Evolutionary conservation across 2,888 invertebrate species (phyloP), one percentile per base, ranked within the genome.

Genomic region (Caenorhabditis macrosperma): DNA sequence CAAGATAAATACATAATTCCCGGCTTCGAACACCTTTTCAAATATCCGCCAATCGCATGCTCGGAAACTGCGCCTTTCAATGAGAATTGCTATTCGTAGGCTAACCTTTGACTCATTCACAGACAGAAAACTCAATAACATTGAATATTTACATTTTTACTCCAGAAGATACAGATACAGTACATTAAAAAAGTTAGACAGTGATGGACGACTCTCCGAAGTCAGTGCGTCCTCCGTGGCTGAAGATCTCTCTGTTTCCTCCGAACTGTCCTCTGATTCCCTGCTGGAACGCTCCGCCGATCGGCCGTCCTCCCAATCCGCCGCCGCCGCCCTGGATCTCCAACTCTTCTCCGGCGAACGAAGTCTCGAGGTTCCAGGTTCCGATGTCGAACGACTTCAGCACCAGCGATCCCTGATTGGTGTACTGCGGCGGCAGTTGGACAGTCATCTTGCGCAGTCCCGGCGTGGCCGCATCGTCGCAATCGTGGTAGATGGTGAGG

Each of bases 401-500:
- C 17, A 54, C 74, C 22, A 74, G 38, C 1, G 68, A 41, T 50
- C 79, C 79, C 26, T 69, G 74, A 52, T 79, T 79, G 3, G 79
- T 79, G 67, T 79, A 79, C 30, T 75, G 68, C 20, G 74, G 68
- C 41, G 79, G 79, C 10, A 79, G 61, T 52, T 79, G 74, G 33
- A 79, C 79, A n/a, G 79, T 79, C 78, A 79, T 79, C 52, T 74
- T 79, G 20, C 78, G 78, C 12, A 79, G 74, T 38, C 78, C 78
- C 46, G 78, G 78, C 28, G 68, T 79, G 20, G 67, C 26, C 0
- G 61, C 72, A 35, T 79, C 78, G 67, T 79, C 68, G 54, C 78
- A 79, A 46, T 79, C 78, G 41, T 79, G 78, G 15, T 74, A 74
- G 46, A 79, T 79, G 22, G 78, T 79, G 50, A 79, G 60, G 67